Evolutionary conservation across 2,888 invertebrate genomes (phyloP).

Genomic region (Drosophila prolongata): DNA sequence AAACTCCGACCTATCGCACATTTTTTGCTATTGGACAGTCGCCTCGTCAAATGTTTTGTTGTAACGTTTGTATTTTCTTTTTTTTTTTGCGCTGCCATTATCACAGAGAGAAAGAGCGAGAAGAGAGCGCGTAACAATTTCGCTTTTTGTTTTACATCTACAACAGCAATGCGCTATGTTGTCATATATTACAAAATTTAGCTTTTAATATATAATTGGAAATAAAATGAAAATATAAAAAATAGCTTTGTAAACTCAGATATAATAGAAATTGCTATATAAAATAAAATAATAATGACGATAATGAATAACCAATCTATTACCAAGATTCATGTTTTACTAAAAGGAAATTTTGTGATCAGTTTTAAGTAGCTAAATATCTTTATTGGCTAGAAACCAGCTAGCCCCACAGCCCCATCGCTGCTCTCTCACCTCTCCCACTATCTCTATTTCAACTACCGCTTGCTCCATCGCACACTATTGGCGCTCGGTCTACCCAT

Average conservation of each 20-base stretch:
- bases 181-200: not conserved
- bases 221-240: not conserved
- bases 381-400: not conserved
- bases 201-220: not conserved
- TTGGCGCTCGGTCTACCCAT: conserved; percentile 36
- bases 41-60: conserved; percentile 49
- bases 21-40: conserved; percentile 74
- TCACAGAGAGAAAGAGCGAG: conserved; percentile 55
- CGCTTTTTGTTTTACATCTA: conserved; percentile 62
- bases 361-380: not conserved
- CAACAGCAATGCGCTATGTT: conserved; percentile 15
- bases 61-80: conserved; percentile 22
- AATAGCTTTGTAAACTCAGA: not conserved
- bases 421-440: conserved; percentile 10
- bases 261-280: too few relatives aligned
- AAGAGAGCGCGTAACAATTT: conserved; percentile 70
- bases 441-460: conserved; percentile 24
- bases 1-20: conserved; percentile 77
- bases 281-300: too few relatives aligned
- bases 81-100: conserved; percentile 51
- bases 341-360: not conserved
- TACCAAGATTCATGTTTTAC: too few relatives aligned
- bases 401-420: not conserved
- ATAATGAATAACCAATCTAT: too few relatives aligned
- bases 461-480: conserved; percentile 30